phyloP scores from a whole-genome alignment of 2,797 vertebrate genomes.

The Xerus rutilus region DNA sequence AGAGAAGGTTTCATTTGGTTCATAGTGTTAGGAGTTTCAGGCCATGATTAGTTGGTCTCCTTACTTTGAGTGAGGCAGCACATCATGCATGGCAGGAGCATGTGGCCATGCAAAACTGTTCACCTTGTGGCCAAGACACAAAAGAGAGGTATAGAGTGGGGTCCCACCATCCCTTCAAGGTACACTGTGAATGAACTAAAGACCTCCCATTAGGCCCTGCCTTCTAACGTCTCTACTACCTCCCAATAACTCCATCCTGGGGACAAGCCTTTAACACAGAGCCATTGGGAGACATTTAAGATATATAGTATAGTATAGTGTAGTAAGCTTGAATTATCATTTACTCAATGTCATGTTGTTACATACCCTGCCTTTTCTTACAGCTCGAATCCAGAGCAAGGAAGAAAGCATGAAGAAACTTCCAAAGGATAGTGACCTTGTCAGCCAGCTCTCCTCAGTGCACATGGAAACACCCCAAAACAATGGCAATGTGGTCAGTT shows the following conservation, averaged over 20 bases:
- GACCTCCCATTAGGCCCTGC: not conserved
- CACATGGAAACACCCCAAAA: slow-evolving; percentile 89
- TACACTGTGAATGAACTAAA: not conserved
- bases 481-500: slow-evolving; percentile 90
- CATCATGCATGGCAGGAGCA: fast-evolving
- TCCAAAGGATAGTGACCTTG: slow-evolving; percentile 88
- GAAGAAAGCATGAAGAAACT: slow-evolving; percentile 90
- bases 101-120: not conserved
- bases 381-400: slow-evolving; percentile 92
- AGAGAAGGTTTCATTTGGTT: not conserved
- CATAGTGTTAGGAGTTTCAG: not conserved
- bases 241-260: not conserved
- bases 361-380: not conserved
- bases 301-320: not conserved
- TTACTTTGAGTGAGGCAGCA: not conserved
- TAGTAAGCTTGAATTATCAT: not conserved
- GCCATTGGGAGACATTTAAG: not conserved
- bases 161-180: not conserved
- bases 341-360: not conserved
- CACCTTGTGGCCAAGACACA: not conserved
- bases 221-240: not conserved
- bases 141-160: not conserved
- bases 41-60: too few species aligned
- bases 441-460: slow-evolving; percentile 90
- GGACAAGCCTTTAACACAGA: not conserved